Percentiles rank a stretch among this genome's conserved stretches.
These are phyloP conservation scores for Drosophila saltans DNA, from an alignment of 1,140 invertebrate genomes.

Conservation along the genomic window DNA sequence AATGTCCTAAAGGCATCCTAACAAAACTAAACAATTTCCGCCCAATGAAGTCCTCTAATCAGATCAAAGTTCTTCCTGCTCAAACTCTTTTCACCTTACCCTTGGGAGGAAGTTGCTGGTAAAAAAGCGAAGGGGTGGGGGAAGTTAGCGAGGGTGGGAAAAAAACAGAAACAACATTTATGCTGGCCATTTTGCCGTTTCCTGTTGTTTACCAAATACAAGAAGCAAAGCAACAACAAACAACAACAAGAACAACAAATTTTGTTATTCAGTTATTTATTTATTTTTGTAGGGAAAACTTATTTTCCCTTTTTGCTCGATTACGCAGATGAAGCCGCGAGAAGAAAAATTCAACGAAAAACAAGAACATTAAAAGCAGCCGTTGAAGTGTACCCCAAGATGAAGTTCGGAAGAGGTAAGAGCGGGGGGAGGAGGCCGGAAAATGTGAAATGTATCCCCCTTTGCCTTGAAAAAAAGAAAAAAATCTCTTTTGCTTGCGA, in stretches of 20 bases:
- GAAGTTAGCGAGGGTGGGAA: background rate
- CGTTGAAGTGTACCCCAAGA: conserved; percentile 37
- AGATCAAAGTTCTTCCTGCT: conserved; percentile 48
- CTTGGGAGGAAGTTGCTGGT: background rate
- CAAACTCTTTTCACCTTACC: conserved; percentile 9
- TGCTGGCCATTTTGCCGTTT: conserved; percentile 34
- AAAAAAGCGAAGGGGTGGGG: background rate
- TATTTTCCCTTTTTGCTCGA: conserved; percentile 53
- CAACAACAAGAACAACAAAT: conserved; percentile 28
- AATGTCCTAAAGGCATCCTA: background rate
- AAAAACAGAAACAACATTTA: background rate
- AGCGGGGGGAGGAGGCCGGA: background rate
- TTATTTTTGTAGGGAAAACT: conserved; percentile 65
- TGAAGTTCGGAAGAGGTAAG: conserved; percentile 26
- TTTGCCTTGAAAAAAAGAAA: no score
- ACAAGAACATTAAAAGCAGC: conserved; percentile 67
- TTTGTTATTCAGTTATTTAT: conserved; percentile 71
- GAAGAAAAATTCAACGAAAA: conserved; percentile 53
- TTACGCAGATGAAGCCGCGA: conserved; percentile 48
- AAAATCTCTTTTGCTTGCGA: background rate
- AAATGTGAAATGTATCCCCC: no score
- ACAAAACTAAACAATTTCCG: conserved; percentile 41
- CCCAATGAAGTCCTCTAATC: conserved; percentile 34
- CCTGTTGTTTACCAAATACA: conserved; percentile 56
- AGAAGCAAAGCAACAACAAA: conserved; percentile 15